Evolutionary conservation across 2,113 vertebrate genomes (phyloP).

Genomic region (Ibidorhyncha struthersii): DNA sequence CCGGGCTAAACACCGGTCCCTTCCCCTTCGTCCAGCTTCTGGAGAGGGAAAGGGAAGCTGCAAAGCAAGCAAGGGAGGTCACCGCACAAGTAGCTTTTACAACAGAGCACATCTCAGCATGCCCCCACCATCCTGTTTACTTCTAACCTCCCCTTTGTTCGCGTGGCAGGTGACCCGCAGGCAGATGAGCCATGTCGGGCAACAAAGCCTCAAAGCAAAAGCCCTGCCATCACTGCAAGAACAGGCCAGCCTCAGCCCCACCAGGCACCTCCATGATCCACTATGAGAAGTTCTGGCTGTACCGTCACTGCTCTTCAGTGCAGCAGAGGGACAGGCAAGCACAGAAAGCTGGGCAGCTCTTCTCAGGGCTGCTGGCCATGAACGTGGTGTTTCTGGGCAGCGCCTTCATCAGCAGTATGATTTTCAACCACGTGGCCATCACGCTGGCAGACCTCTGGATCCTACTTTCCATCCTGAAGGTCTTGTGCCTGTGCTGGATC

Average conservation of each 20-base stretch:
- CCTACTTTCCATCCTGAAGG: conserved; percentile 83
- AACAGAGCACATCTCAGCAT: neutral
- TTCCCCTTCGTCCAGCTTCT: neutral
- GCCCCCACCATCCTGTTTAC: too few species aligned
- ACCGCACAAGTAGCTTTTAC: neutral
- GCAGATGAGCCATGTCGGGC: neutral
- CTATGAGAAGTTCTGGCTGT: conserved; percentile 72
- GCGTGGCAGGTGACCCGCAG: neutral
- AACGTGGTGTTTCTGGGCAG: conserved; percentile 87
- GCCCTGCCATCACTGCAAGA: neutral
- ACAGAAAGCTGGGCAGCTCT: conserved; percentile 78
- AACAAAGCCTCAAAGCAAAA: neutral
- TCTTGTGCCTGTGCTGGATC: conserved; percentile 79
- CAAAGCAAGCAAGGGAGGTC: neutral
- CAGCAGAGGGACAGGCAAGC: conserved; percentile 70
- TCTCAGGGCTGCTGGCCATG: conserved; percentile 87
- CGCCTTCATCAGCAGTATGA: conserved; percentile 82
- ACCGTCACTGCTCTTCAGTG: conserved; percentile 56
- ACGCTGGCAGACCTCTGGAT: conserved; percentile 76
- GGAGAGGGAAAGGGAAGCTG: neutral
- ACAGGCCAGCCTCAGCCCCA: neutral
- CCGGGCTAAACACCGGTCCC: neutral
- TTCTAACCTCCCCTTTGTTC: neutral
- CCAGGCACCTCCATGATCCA: neutral
- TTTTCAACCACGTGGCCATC: conserved; percentile 76